phyloP scores from a whole-genome alignment of 2,888 invertebrate species.

The Synergus itoensis region DNA sequence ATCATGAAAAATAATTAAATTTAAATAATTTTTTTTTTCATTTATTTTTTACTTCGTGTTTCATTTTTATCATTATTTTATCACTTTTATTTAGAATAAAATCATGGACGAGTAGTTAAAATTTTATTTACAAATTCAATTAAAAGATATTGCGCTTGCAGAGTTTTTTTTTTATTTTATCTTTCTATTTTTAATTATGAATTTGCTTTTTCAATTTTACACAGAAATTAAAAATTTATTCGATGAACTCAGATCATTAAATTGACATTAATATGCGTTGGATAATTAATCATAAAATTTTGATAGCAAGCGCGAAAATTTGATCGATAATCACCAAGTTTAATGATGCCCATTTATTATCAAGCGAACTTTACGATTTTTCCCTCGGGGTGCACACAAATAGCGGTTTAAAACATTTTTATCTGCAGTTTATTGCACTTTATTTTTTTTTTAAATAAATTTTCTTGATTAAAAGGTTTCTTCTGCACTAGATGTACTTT shows the following conservation, averaged over 20 bases:
- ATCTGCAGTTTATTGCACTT: slow-evolving; percentile 35
- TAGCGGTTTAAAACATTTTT: slow-evolving; percentile 35
- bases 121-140: not conserved
- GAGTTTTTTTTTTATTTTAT: accelerated
- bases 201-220: not conserved
- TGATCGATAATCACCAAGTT: slow-evolving; percentile 32
- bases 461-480: not conserved
- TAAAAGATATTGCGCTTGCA: not conserved
- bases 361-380: slow-evolving; percentile 4
- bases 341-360: slow-evolving; percentile 32
- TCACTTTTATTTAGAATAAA: too few relatives aligned
- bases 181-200: not conserved
- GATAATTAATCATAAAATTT: slow-evolving; percentile 20
- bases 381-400: slow-evolving; percentile 32
- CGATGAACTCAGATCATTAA: not conserved
- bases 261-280: slow-evolving; percentile 2
- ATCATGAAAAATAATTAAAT: not conserved
- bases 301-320: slow-evolving; percentile 15
- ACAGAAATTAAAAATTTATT: not conserved
- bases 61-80: not conserved
- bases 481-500: not conserved
- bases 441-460: not conserved
- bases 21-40: too few relatives aligned
- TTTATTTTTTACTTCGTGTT: not conserved
- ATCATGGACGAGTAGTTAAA: not conserved